Base-by-base conservation (phyloP, 2,888 invertebrate genomes). In the Sphaerophoria taeniata region DNA sequence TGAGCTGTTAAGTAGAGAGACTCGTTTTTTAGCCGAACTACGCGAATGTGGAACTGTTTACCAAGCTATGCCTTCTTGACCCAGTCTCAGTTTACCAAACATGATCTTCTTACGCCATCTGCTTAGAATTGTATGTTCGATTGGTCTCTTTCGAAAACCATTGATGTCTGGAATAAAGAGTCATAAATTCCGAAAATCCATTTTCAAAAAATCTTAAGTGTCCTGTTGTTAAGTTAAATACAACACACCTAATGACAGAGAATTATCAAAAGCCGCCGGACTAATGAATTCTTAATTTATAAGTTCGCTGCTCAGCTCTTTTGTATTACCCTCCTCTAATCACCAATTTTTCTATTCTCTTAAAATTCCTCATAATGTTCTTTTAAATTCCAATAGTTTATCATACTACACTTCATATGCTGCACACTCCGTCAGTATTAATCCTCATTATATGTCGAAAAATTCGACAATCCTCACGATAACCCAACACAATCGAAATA, bases 401-500 rank as follows among this genome's bases (percentile, higher is more conserved):
- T 69, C 11, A 24, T 7, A 34, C 11, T 56, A 16, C 61, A 63
- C 6, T 47, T n/a, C 45, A 14, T 6, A 16, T 12, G 58, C 2
- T n/a, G 61, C 6, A 6, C 11, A 24, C 14, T 34, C 7, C 0
- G 14, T 24, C 31, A 24, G 36, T 60, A 72, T 67, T 73, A 56
- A 60, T 58, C 53, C 34, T 12, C 53, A 78, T 55, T 69, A 78
- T 63, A 72, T 49, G 56, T 63, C 71, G 39, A n/a, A 77, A 65
- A 34, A 47, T 24, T 24, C 24, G 24, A 65, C 60, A 39, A 43
- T 0, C 9, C 3, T 53, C 39, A 67, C 39, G 43, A 63, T 56
- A 24, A 16, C 45, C 39, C 55, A n/a, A 4, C n/a, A 47, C 14
- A 47, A n/a, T 5, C 14, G 6, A 14, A 16, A n/a, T n/a, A n/a